phyloP scores from a whole-genome alignment of 2,888 invertebrate species.

The Heterodera filipjevi region DNA sequence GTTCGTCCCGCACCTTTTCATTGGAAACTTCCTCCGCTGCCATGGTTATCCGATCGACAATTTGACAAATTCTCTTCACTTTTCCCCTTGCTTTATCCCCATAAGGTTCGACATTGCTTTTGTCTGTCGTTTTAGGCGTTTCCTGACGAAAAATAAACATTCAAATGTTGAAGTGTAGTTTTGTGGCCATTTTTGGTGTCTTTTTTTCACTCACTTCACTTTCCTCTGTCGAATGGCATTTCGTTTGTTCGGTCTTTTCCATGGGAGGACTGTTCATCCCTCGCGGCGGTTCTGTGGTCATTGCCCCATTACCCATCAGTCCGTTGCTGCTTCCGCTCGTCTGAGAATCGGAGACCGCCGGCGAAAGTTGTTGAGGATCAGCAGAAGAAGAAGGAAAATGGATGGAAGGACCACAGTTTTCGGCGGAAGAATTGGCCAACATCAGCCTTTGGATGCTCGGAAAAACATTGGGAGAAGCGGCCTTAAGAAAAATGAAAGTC shows the following conservation, averaged over 20 bases:
- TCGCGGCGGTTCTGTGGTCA: background rate
- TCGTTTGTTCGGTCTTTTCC: background rate
- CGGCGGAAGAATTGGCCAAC: background rate
- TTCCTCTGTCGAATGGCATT: background rate
- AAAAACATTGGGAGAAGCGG: background rate
- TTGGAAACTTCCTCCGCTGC: background rate
- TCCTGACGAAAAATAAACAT: background rate
- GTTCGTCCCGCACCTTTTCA: background rate
- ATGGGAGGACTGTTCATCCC: background rate
- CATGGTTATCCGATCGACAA: background rate
- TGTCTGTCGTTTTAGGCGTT: background rate
- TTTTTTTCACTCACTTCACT: background rate
- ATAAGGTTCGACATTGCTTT: background rate
- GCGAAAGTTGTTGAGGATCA: slow-evolving; percentile 47
- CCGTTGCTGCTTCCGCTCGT: slow-evolving; percentile 46
- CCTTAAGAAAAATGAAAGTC: background rate
- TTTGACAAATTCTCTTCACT: slow-evolving; percentile 1
- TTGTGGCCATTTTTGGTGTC: background rate
- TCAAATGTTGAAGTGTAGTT: no score
- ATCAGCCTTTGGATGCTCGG: background rate
- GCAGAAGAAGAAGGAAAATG: slow-evolving; percentile 1
- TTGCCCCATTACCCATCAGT: background rate
- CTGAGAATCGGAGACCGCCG: slow-evolving; percentile 59
- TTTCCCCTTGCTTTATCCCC: background rate
- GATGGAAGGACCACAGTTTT: background rate